phyloP scores from a whole-genome alignment of 2,888 invertebrate species.

The Tinea semifulvella region DNA sequence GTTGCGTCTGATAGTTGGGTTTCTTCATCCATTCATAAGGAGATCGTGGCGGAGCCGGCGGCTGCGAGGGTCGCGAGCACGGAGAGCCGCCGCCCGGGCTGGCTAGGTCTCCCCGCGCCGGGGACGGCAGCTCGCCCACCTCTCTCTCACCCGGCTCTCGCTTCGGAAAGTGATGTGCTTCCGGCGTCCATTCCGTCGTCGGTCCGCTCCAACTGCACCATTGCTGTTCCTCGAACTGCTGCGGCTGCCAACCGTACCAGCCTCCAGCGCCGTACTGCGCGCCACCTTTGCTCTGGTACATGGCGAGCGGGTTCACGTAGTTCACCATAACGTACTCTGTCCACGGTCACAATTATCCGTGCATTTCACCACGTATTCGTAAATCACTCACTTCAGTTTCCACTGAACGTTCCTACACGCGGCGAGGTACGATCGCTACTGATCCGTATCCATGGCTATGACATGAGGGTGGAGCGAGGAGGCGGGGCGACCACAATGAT shows the following conservation, averaged over 20 bases:
- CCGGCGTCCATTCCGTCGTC: constrained; percentile 53
- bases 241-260: constrained; percentile 62
- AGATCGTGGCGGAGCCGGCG: constrained; percentile 78
- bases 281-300: constrained; percentile 73
- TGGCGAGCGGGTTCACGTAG: constrained; percentile 74
- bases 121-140: constrained; percentile 54
- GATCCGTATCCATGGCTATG: constrained; percentile 23
- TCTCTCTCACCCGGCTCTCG: constrained; percentile 52
- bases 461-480: constrained; percentile 17
- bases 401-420: neutral
- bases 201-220: constrained; percentile 61
- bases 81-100: constrained; percentile 65
- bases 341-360: constrained; percentile 9
- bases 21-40: constrained; percentile 95
- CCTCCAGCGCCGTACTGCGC: constrained; percentile 49
- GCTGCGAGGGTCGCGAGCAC: constrained; percentile 53
- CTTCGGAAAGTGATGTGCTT: constrained; percentile 58
- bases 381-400: neutral
- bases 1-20: constrained; percentile 83
- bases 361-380: neutral
- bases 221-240: constrained; percentile 67
- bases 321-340: constrained; percentile 69
- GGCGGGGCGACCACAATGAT: neutral
- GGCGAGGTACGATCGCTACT: constrained; percentile 6
- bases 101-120: constrained; percentile 61